Conservation (phyloP, 1,140 invertebrate genomes). For the Magallana ariakensis region DNA sequence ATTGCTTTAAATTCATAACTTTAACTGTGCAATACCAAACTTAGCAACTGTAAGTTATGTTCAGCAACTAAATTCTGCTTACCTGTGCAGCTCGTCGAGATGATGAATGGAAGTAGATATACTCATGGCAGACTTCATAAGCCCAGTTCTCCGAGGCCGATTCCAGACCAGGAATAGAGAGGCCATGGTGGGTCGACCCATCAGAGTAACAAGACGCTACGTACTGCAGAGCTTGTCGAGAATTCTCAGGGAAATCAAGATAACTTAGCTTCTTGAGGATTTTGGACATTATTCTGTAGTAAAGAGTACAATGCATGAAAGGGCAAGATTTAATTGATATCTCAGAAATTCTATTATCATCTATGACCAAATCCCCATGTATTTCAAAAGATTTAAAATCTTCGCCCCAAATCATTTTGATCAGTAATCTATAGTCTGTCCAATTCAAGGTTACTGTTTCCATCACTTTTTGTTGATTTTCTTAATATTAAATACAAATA, state of each 20-base stretch:
- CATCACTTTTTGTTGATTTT: no score
- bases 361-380: no score
- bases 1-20: no score
- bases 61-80: neutral
- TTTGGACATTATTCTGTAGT: slow-evolving; percentile 56
- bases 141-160: slow-evolving; percentile 65
- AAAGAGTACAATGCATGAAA: neutral
- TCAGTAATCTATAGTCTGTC: no score
- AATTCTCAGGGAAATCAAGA: slow-evolving; percentile 73
- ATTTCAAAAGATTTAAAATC: no score
- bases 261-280: slow-evolving; percentile 67
- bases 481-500: no score
- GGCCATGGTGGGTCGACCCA: slow-evolving; percentile 61
- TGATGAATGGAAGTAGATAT: slow-evolving; percentile 63
- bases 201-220: slow-evolving; percentile 60
- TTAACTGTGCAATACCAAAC: no score
- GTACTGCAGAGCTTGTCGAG: slow-evolving; percentile 70
- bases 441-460: no score
- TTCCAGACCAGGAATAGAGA: slow-evolving; percentile 68
- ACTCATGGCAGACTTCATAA: slow-evolving; percentile 70
- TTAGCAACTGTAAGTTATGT: no score
- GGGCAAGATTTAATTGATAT: no score
- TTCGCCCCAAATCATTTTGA: no score
- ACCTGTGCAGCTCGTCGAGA: neutral
- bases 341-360: no score